phyloP scores from a whole-genome alignment of 2,888 invertebrate genomes.

The Eristalis tenax region DNA sequence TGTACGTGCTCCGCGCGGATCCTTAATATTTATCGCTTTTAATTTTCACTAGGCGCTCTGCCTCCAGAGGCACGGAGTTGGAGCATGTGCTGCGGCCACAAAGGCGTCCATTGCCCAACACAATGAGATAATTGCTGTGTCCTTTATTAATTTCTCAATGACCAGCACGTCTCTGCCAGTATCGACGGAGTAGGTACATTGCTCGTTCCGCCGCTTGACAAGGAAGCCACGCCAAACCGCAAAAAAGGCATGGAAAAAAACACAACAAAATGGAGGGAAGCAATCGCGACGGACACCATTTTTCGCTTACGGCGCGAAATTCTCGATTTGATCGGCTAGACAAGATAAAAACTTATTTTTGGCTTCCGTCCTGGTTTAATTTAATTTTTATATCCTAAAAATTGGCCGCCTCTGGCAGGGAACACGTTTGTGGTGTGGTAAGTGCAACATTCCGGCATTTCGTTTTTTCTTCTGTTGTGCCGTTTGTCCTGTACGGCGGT shows the following conservation, averaged over 20 bases:
- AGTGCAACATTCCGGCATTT: conserved; percentile 21
- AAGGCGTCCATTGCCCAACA: neutral
- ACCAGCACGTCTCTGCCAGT: conserved; percentile 26
- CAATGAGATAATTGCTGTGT: conserved; percentile 49
- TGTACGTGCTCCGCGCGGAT: neutral
- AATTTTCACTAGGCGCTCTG: neutral
- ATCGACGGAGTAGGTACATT: conserved; percentile 47
- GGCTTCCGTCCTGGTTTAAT: conserved; percentile 72
- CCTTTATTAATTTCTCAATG: conserved; percentile 65
- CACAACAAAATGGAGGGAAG: neutral
- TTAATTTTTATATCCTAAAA: conserved; percentile 70
- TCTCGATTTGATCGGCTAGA: conserved; percentile 71
- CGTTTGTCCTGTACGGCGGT: neutral
- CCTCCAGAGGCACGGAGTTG: neutral
- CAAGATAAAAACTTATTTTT: conserved; percentile 72
- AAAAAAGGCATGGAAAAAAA: neutral
- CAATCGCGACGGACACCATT: conserved; percentile 21
- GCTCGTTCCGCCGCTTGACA: conserved; percentile 21
- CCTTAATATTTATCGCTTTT: neutral
- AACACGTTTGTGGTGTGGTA: conserved; percentile 50
- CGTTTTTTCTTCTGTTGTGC: neutral
- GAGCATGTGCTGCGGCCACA: conserved; percentile 25
- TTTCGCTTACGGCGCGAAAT: conserved; percentile 65
- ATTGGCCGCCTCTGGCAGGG: conserved; percentile 59
- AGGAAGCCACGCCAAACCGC: conserved; percentile 16